A percentile compares a stretch with the other conserved stretches of the same genome.
phyloP scores from a whole-genome alignment of 2,797 vertebrate genomes.

The Petrocephalus schoutedeni region DNA sequence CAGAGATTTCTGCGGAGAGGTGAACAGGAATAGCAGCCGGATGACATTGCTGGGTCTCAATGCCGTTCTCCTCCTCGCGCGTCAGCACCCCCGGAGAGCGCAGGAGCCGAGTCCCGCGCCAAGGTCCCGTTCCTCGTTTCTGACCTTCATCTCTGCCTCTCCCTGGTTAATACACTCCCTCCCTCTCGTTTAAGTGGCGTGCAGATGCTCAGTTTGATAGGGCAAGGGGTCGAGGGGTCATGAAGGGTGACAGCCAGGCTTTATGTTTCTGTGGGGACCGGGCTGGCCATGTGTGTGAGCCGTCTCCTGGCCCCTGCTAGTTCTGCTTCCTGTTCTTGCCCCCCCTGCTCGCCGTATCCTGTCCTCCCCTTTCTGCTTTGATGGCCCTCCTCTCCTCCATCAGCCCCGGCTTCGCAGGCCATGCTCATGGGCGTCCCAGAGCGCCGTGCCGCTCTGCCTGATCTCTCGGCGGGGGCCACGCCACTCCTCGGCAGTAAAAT shows the following conservation, averaged over 20 bases:
- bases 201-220: background rate
- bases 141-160: background rate
- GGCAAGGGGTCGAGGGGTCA: background rate
- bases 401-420: background rate
- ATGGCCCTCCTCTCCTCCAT: background rate
- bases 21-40: slow-evolving; percentile 35
- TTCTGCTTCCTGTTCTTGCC: background rate
- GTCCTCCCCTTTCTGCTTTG: background rate
- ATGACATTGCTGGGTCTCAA: slow-evolving; percentile 18
- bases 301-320: background rate
- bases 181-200: background rate
- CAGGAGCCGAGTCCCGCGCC: background rate
- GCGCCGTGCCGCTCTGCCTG: background rate
- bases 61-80: background rate
- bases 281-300: background rate
- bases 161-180: background rate
- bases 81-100: background rate
- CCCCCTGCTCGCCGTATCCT: background rate
- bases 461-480: background rate
- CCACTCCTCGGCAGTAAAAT: background rate
- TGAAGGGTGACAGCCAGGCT: no score
- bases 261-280: no score
- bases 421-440: background rate
- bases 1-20: slow-evolving; percentile 1
- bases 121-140: background rate